Percentiles rank a stretch among this genome's conserved stretches.
phyloP scores from a whole-genome alignment of 2,113 vertebrate species.

The Microtus montanus region DNA sequence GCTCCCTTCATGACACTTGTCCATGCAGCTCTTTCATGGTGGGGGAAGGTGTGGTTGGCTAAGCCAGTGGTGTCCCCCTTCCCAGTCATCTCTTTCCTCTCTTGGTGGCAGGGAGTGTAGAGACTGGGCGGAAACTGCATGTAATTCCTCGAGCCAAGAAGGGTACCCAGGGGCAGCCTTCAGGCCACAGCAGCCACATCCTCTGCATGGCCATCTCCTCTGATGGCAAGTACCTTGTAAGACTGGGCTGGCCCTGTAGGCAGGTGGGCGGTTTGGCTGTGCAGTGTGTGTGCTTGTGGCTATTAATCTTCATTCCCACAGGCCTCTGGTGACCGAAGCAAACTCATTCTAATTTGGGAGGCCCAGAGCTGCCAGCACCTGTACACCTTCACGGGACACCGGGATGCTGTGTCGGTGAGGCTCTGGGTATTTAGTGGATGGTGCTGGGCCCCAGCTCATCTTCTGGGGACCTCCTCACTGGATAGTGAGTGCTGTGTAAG shows the following conservation, averaged over 20 bases:
- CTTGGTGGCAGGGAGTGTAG: constrained; percentile 90
- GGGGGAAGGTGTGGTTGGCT: not conserved
- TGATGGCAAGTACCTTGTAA: constrained; percentile 95
- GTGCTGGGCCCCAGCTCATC: not conserved
- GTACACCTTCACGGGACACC: constrained; percentile 94
- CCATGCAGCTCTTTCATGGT: not conserved
- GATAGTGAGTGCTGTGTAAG: not conserved
- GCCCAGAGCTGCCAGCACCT: constrained; percentile 90
- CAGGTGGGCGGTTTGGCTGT: not conserved
- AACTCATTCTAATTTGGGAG: constrained; percentile 97
- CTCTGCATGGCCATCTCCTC: constrained; percentile 97
- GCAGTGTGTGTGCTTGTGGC: not conserved
- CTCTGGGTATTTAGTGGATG: fast-evolving
- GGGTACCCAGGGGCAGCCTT: constrained; percentile 86
- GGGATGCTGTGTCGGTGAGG: constrained; percentile 91
- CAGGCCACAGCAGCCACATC: constrained; percentile 91
- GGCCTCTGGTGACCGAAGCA: constrained; percentile 96
- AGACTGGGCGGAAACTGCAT: constrained; percentile 91
- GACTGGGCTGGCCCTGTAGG: not conserved
- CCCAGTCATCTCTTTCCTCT: not conserved
- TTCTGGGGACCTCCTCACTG: not conserved
- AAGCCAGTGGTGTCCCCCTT: fast-evolving
- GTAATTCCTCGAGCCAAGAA: constrained; percentile 91
- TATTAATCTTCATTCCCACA: constrained; percentile 71
- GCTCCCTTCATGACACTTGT: too few relatives aligned